Base-by-base conservation (phyloP, 2,888 invertebrate genomes). In the Hartigia nigra region DNA sequence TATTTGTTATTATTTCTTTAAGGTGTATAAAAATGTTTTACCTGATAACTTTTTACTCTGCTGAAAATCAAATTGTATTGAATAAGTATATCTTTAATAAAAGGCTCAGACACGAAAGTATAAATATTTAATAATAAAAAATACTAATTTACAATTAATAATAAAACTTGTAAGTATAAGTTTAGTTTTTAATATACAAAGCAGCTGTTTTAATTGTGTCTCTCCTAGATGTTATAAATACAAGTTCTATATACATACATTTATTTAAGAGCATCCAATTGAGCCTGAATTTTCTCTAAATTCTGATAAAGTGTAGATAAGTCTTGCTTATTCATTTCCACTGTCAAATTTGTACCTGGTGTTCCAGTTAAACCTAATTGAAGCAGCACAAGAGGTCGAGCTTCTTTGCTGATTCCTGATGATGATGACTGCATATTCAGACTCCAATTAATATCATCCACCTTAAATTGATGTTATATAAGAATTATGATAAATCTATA, bases 391-490 rank as follows among this genome's bases (percentile, higher is more conserved):
- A 86, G 77, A 31, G 90, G 87, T 75, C 85, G 86, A 3, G 84
- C 85, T 77, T 89, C 87, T 81, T 88, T 88, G 31, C 87, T 84
- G 34, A 85, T 76, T 74, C 85, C 83, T 37, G 89, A 86, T 12
- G 91, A 91, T 2, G 90, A 87, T n/a, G 89, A 86, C 82, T 86
- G 87, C 32, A 91, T 81, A 80, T 90, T 89, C 14, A 91, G 81
- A 74, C 83, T 85, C 90, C 90, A 91, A 79, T 88, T 87, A 12
- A 91, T 84, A 55, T 88, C 88, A 74, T 87, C 86, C 1, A 91
- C 86, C 87, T 87, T 34, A 12, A 75, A 72, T 74, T 76, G 34
- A 74, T 75, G 12, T 14, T 31, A 77, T 35, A 34, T 74, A 32
- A 35, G 35, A 11, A 76, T 5, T 34, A 82, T 39, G 36, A 74